Percentiles rank a stretch among this genome's conserved stretches.
Conservation (phyloP, 2,797 vertebrate genomes). For the Uromys caudimaculatus region DNA sequence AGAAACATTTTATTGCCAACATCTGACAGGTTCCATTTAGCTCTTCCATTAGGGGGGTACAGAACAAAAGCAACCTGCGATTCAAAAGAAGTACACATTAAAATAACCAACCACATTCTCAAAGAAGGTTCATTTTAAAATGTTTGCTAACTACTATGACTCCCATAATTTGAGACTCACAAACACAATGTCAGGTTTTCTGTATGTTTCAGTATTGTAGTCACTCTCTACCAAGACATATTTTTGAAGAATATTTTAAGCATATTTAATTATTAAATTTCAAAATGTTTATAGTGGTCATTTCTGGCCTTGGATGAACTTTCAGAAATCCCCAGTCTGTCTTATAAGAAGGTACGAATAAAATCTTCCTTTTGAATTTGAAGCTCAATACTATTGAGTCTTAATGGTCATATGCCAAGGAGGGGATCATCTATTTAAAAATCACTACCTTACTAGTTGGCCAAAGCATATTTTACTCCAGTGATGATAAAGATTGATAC, state of each 20-base stretch:
- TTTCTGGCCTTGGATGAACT: neutral
- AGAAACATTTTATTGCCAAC: constrained; percentile 95
- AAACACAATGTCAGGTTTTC: neutral
- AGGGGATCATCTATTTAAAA: neutral
- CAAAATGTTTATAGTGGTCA: neutral
- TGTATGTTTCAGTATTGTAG: neutral
- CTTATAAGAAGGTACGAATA: neutral
- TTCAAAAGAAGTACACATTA: constrained; percentile 66
- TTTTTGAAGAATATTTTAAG: neutral
- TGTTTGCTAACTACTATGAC: neutral
- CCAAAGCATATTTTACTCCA: constrained; percentile 89
- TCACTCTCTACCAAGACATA: neutral
- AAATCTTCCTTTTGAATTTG: constrained; percentile 55
- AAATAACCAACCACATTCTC: neutral
- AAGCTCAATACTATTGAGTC: neutral
- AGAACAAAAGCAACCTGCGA: constrained; percentile 95
- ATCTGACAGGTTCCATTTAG: constrained; percentile 93
- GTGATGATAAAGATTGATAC: constrained; percentile 90
- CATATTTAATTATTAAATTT: constrained; percentile 36
- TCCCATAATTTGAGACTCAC: neutral
- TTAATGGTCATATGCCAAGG: neutral
- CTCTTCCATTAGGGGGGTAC: constrained; percentile 92
- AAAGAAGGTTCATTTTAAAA: constrained; percentile 32
- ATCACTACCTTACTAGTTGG: constrained; percentile 91
- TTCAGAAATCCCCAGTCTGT: neutral